Conservation (phyloP, 1,140 invertebrate species). For the Spodoptera frugiperda region DNA sequence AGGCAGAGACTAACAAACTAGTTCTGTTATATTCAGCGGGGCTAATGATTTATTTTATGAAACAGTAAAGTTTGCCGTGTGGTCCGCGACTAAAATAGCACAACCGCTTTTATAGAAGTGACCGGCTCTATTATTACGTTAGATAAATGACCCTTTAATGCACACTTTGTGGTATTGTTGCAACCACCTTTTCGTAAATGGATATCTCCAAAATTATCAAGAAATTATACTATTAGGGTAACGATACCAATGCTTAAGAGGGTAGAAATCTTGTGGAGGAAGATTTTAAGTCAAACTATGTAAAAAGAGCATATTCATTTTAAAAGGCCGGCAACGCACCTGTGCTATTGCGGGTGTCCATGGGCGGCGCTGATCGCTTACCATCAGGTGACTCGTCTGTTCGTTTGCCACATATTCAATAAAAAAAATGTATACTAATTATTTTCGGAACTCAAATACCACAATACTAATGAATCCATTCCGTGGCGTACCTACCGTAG, state of each 20-base stretch:
- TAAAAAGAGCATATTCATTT: no score
- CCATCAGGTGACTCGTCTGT: no score
- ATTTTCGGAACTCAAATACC: no score
- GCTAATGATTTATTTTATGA: constrained; percentile 32
- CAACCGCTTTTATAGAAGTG: constrained; percentile 12
- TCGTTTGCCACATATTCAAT: no score
- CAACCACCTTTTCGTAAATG: background rate
- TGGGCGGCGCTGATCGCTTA: no score
- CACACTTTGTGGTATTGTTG: background rate
- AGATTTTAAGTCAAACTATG: no score
- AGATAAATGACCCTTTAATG: background rate
- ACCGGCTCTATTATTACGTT: background rate
- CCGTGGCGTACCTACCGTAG: no score
- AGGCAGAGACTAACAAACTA: background rate
- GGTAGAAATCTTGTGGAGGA: no score
- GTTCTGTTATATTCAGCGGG: constrained; percentile 4
- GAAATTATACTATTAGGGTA: background rate
- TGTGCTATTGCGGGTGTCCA: no score
- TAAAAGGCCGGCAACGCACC: no score
- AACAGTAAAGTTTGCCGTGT: constrained; percentile 28
- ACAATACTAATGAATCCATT: no score
- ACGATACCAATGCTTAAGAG: background rate
- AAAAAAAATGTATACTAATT: no score
- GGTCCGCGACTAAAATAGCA: constrained; percentile 21
- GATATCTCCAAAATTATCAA: background rate